Conservation (phyloP, 2,888 invertebrate species). For the Epicampocera succincta region DNA sequence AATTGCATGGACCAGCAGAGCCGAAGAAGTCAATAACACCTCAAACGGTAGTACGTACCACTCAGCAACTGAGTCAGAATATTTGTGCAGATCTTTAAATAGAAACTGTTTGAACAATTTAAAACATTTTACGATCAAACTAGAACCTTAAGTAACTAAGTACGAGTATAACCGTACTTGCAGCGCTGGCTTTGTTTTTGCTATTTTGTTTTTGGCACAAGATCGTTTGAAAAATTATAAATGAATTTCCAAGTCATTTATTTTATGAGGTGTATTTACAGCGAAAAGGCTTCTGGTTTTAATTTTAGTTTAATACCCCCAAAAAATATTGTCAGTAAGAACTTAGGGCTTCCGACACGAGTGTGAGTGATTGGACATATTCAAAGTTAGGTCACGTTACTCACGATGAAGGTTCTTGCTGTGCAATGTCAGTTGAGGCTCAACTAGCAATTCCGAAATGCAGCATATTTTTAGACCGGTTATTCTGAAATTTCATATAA, state of each 20-base stretch:
- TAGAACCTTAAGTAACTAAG: conserved; percentile 41
- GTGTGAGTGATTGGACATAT: too few relatives aligned
- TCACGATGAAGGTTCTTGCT: too few relatives aligned
- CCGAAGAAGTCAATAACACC: conserved; percentile 49
- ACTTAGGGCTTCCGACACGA: too few relatives aligned
- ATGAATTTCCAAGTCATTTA: conserved; percentile 72
- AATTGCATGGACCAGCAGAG: conserved; percentile 8
- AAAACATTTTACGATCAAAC: conserved; percentile 43
- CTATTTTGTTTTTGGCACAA: conserved; percentile 42
- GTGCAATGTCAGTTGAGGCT: too few relatives aligned
- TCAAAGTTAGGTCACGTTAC: too few relatives aligned
- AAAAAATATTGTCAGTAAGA: conserved; percentile 2
- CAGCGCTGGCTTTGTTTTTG: background rate
- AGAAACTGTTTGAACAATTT: conserved; percentile 51
- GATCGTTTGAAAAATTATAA: conserved; percentile 71
- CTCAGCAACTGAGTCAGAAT: conserved; percentile 11
- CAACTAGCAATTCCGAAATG: too few relatives aligned
- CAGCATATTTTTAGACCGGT: too few relatives aligned
- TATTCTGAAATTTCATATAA: too few relatives aligned
- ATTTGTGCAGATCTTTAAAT: conserved; percentile 38
- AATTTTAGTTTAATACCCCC: background rate
- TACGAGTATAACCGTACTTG: conserved; percentile 56
- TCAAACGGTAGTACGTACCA: background rate
- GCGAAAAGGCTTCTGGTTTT: conserved; percentile 71
- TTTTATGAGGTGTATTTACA: conserved; percentile 56